Percentiles rank a stretch among this genome's conserved stretches.
These are phyloP conservation scores for Tetragonula carbonaria DNA, from an alignment of 2,888 invertebrate genomes.

Conservation along the genomic window DNA sequence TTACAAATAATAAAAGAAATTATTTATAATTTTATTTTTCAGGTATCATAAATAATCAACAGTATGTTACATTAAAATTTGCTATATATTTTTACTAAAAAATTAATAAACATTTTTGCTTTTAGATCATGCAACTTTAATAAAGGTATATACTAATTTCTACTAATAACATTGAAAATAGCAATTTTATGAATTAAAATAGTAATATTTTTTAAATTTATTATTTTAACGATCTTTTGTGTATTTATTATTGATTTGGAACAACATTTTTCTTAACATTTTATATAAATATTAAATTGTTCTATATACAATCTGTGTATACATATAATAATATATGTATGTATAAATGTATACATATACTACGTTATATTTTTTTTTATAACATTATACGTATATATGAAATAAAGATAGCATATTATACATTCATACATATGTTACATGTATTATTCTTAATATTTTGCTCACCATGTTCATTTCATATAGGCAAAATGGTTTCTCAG, in stretches of 20 bases:
- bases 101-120: conserved; percentile 1
- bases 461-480: conserved; percentile 5
- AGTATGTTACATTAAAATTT: conserved; percentile 1
- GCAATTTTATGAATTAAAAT: conserved; percentile 1
- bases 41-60: neutral
- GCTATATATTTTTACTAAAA: neutral
- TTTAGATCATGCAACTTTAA: conserved; percentile 36
- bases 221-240: conserved; percentile 1
- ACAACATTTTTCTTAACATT: neutral
- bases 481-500: conserved; percentile 54
- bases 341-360: neutral
- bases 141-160: conserved; percentile 26
- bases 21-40: neutral
- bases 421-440: neutral
- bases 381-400: neutral
- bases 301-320: no score
- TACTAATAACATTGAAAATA: neutral
- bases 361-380: no score
- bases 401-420: neutral
- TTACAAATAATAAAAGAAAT: neutral
- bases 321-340: neutral
- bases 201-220: neutral
- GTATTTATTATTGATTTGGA: neutral
- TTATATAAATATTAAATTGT: neutral
- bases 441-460: neutral